Conservation (phyloP, 2,797 vertebrate genomes). For the Diglossa cyanea region DNA sequence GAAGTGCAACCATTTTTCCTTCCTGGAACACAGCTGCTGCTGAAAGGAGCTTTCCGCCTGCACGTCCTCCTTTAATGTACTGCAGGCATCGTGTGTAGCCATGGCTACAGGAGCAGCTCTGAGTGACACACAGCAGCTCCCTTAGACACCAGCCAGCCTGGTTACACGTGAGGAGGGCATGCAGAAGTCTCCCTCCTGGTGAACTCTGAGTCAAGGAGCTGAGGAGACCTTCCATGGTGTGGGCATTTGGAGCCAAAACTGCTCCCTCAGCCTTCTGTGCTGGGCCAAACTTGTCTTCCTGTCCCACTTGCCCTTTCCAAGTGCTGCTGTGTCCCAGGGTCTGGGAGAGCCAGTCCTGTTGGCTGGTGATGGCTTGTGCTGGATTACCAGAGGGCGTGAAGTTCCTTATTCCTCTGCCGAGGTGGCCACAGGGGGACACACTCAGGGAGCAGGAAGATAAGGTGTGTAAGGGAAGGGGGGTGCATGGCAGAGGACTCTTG, state of each 20-base stretch:
- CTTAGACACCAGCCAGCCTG: neutral
- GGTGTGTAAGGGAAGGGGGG: neutral
- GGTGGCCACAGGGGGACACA: accelerated
- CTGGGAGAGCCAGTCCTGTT: neutral
- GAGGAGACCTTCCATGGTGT: neutral
- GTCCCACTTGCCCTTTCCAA: neutral
- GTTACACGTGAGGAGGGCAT: accelerated
- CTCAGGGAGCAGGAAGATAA: accelerated
- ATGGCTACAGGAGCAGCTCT: neutral
- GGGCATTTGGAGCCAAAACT: neutral
- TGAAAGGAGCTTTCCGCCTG: neutral
- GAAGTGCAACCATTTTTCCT: neutral
- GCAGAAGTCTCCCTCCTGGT: neutral
- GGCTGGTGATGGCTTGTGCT: neutral
- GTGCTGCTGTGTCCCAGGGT: accelerated
- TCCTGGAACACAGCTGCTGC: neutral
- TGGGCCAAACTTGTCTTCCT: neutral
- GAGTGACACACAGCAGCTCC: neutral
- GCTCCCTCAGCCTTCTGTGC: neutral
- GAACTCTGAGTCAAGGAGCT: neutral
- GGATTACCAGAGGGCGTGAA: neutral
- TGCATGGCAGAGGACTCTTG: neutral
- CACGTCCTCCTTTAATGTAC: neutral
- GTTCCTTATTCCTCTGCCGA: accelerated
- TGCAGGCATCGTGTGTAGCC: neutral